Percentiles rank a stretch among this genome's conserved stretches.
phyloP scores from a whole-genome alignment of 2,113 vertebrate species.

The Verasper variegatus region DNA sequence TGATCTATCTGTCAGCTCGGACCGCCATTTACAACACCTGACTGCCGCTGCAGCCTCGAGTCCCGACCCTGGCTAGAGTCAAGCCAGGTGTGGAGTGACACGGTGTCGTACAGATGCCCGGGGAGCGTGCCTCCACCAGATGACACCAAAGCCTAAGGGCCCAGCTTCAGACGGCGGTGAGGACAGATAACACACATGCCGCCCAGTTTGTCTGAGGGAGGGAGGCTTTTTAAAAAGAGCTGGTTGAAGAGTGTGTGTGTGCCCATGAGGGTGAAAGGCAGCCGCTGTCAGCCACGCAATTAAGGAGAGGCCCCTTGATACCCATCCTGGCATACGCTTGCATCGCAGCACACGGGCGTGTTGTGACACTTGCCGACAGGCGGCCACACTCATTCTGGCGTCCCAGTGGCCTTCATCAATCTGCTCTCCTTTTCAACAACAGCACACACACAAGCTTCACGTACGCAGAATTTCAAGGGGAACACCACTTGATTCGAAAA shows the following conservation, averaged over 20 bases:
- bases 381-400: constrained; percentile 39
- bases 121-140: constrained; percentile 45
- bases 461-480: constrained; percentile 40
- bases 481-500: constrained; percentile 41
- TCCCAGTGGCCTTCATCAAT: constrained; percentile 69
- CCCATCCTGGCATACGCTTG: constrained; percentile 21
- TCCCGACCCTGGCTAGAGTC: constrained; percentile 50
- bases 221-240: constrained; percentile 48
- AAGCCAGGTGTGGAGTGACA: constrained; percentile 67
- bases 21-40: constrained; percentile 72
- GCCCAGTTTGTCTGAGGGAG: constrained; percentile 46
- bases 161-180: constrained; percentile 43
- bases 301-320: constrained; percentile 45
- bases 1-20: constrained; percentile 60
- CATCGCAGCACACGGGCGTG: constrained; percentile 45
- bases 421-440: constrained; percentile 64
- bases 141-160: constrained; percentile 51
- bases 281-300: constrained; percentile 65
- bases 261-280: constrained; percentile 24
- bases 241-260: constrained; percentile 11
- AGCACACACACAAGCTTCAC: constrained; percentile 19
- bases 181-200: constrained; percentile 74
- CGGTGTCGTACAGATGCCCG: constrained; percentile 31
- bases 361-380: constrained; percentile 63
- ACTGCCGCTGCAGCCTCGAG: constrained; percentile 39